These are phyloP conservation scores for Cyphomyrus plagiostoma DNA, from an alignment of 2,113 vertebrate species.

Conservation along the genomic window DNA sequence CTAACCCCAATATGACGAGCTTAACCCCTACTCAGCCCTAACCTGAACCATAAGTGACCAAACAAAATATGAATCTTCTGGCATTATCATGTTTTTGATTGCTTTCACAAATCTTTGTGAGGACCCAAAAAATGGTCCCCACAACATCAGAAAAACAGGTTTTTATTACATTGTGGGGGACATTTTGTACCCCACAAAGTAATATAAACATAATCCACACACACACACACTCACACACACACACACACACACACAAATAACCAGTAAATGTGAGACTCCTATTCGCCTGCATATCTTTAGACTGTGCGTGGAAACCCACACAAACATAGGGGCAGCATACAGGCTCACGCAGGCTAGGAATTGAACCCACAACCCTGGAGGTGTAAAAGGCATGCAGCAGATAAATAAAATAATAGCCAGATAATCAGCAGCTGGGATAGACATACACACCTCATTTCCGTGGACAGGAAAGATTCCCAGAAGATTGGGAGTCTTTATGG, in stretches of 20 bases:
- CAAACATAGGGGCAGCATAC: background rate
- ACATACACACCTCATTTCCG: background rate
- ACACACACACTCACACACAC: background rate
- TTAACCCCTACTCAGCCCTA: too few species aligned
- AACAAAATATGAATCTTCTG: too few species aligned
- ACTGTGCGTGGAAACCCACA: background rate
- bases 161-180: background rate
- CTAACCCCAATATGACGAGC: too few species aligned
- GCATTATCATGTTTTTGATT: too few species aligned
- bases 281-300: background rate
- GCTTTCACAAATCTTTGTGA: too few species aligned
- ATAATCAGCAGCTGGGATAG: background rate
- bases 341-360: background rate
- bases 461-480: background rate
- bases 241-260: background rate
- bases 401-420: background rate
- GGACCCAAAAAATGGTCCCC: too few species aligned
- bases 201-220: background rate
- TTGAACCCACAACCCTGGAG: background rate
- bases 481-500: slow-evolving; percentile 18
- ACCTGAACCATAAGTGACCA: too few species aligned
- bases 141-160: background rate
- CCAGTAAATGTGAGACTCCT: background rate
- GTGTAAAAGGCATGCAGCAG: background rate
- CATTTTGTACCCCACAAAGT: too few species aligned